A percentile compares a stretch with the other conserved stretches of the same genome.
Conservation (phyloP, 2,113 vertebrate genomes). For the Condylura cristata region DNA sequence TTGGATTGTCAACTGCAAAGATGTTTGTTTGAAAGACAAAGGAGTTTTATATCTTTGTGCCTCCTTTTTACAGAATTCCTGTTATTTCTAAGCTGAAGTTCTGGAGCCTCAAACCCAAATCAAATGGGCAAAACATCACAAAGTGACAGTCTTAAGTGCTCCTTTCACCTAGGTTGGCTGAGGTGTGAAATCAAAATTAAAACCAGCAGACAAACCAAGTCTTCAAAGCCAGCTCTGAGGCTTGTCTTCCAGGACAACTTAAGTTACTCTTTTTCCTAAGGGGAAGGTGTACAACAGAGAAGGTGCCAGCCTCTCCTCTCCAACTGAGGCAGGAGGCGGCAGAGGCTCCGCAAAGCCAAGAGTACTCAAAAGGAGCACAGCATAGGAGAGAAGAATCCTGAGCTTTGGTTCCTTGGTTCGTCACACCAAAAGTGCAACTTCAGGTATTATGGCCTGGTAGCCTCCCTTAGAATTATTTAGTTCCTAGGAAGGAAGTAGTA, state of each 20-base stretch:
- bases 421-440: not conserved
- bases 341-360: not conserved
- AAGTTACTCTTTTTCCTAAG: not conserved
- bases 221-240: not conserved
- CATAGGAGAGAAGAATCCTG: not conserved
- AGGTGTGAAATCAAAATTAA: not conserved
- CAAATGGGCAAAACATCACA: not conserved
- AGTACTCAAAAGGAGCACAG: not conserved
- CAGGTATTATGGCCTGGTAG: not conserved
- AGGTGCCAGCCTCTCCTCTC: not conserved
- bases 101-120: not conserved
- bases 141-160: not conserved
- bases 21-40: not conserved
- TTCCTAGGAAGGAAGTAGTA: not conserved
- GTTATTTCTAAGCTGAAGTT: not conserved
- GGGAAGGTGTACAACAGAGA: not conserved
- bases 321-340: not conserved
- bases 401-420: constrained; percentile 22
- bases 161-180: not conserved
- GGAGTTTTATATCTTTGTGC: not conserved
- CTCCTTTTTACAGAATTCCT: not conserved
- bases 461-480: not conserved
- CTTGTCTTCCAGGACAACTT: not conserved
- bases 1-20: not conserved
- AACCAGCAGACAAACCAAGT: not conserved